Evolutionary conservation across 2,888 invertebrate genomes (phyloP).

Genomic region (Glaucopsyche alexis): DNA sequence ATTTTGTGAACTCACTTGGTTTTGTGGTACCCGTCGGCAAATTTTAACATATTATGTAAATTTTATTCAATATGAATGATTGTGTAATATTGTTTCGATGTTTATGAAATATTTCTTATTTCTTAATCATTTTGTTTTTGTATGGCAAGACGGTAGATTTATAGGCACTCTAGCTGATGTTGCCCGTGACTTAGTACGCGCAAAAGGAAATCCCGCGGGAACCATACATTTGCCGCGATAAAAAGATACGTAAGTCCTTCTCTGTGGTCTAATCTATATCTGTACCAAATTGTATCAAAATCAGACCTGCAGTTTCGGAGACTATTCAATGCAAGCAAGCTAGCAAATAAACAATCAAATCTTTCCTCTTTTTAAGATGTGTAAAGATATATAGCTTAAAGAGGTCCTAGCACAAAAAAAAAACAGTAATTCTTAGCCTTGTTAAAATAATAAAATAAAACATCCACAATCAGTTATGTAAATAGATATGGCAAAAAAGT

Average conservation of each 20-base stretch:
- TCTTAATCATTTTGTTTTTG: background rate
- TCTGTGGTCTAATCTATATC: too few relatives aligned
- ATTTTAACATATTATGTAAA: background rate
- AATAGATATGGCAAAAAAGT: constrained; percentile 12
- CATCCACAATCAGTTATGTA: background rate
- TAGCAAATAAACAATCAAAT: too few relatives aligned
- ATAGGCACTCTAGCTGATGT: too few relatives aligned
- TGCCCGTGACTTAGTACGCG: too few relatives aligned
- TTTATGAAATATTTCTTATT: background rate
- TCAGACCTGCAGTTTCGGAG: too few relatives aligned
- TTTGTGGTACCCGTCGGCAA: background rate
- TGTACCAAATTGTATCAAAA: too few relatives aligned
- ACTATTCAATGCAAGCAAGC: too few relatives aligned
- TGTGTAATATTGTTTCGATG: background rate
- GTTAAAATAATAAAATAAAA: background rate
- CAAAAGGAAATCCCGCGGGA: too few relatives aligned
- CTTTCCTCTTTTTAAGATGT: too few relatives aligned
- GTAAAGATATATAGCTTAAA: background rate
- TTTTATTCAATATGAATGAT: background rate
- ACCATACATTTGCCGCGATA: too few relatives aligned
- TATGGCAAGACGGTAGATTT: background rate
- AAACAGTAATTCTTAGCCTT: background rate
- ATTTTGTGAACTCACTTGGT: background rate
- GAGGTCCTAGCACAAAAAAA: background rate
- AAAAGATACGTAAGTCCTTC: too few relatives aligned